These are phyloP conservation scores for Nasalis larvatus DNA, from an alignment of 2,113 vertebrate genomes.

Conservation along the genomic window DNA sequence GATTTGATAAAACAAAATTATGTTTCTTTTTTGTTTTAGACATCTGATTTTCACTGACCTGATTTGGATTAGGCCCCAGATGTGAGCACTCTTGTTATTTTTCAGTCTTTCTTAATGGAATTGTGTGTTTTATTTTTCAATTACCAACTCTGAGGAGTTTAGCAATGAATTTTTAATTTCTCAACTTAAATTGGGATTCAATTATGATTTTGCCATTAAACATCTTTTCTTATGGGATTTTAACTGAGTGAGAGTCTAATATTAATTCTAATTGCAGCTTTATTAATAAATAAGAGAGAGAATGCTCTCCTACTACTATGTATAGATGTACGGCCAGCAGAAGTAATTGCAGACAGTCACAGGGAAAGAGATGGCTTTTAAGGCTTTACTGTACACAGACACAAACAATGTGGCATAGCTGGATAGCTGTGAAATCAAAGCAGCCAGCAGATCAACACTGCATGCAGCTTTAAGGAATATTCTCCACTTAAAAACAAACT, in stretches of 20 bases:
- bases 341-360: conserved; percentile 40
- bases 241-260: conserved; percentile 27
- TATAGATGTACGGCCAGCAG: neutral
- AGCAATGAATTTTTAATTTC: conserved; percentile 49
- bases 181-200: conserved; percentile 28
- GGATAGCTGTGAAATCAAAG: neutral
- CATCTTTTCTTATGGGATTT: conserved; percentile 46
- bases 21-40: neutral
- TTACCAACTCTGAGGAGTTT: conserved; percentile 30
- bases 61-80: neutral
- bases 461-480: neutral
- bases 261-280: conserved; percentile 42
- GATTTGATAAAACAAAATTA: neutral
- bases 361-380: conserved; percentile 58
- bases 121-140: conserved; percentile 46
- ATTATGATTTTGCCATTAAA: conserved; percentile 49
- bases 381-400: neutral
- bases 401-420: conserved; percentile 43
- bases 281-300: conserved; percentile 54
- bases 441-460: neutral
- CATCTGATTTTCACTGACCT: neutral
- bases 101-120: neutral
- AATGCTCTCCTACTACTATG: neutral
- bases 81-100: neutral
- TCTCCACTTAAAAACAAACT: conserved; percentile 54